Base-by-base conservation (phyloP, 37 sponge, comb jelly and placozoan species). In the Cliona cf. orientalis region DNA sequence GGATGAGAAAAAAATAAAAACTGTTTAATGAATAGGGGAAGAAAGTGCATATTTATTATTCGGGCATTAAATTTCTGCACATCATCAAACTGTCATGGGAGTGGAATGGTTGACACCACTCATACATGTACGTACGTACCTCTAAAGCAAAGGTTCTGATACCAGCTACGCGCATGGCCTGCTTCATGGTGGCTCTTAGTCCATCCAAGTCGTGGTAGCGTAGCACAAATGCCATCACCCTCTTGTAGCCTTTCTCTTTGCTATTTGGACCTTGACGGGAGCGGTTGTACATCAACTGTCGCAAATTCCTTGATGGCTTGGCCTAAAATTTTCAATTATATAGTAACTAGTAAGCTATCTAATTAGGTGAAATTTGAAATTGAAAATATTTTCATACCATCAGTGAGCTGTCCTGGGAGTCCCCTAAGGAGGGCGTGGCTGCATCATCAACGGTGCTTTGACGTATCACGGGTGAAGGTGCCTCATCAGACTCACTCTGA, bases 181-280 rank as follows among this genome's bases (percentile, higher is more conserved):
- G 90, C 72, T 85, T 88, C 94, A 96, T 90, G 35, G 87, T 77
- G 32, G 45, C 80, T 35, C 90, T 78, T 42, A 96, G 76, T 35
- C 94, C 94, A 17, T 93, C 89, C 79, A 96, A 60, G 72, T 96
- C 97, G 46, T 88, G 88, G 28, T 80, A 74, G 35, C 49, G 58
- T 1, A 76, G 59, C 22, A 92, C 78, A 63, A 92, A 92, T 9
- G 62, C 69, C 26, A 92, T 80, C 25, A 92, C 82, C 29, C 77
- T 58, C 1, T 42, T 42, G 68, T 88, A 93, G 22, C 85, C 81
- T 22, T 64, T 77, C 23, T 89, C 90, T 37, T 83, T 84, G 36
- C 74, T 89, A 28, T 88, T 70, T 41, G 68, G 67, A 44, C 64
- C 49, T 0, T 74, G 80, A 61, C 62, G 58, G 0, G 94, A 89